Base-by-base conservation (phyloP, 2,888 invertebrate species). In the Drosophila cracens region DNA sequence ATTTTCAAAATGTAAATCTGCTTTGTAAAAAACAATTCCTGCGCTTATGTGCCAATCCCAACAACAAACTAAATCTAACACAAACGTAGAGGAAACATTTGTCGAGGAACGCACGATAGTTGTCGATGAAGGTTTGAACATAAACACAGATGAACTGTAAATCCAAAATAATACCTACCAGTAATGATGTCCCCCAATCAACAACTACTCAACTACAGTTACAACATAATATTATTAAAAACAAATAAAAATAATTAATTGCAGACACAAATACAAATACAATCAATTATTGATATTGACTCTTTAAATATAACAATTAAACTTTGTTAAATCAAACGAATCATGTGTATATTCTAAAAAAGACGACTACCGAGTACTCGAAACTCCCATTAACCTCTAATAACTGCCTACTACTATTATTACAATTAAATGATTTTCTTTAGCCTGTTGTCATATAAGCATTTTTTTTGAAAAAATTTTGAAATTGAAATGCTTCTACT, bases 41-140 rank as follows among this genome's bases (percentile, higher is more conserved):
- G 66, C 87, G 90, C 89, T 82, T 80, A 56, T 79, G 74, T 83
- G 80, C 74, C 67, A 70, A 78, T 69, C 63, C 74, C 74, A 78
- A 76, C 75, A 76, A 70, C 29, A 75, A 75, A 68, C 59, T 53
- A 56, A 65, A 70, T 63, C 53, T 79, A 79, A 80, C 74, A 62
- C 54, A 67, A 77, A 71, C 62, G 60, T 79, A 93, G 93, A 92
- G 91, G 92, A 93, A 91, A 93, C 93, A 76, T 91, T 92, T 83
- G 85, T 92, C 76, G 93, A 93, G 90, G 93, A 93, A 83, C 91
- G 92, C 79, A 93, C 92, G 63, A 89, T 93, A 81, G 89, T 92
- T 77, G 92, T 92, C 81, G 87, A 91, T 78, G 93, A 93, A 93
- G 93, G 93, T 93, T 92, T 92, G 93, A 87, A 86, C 81, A 86